Base-by-base conservation (phyloP, 2,797 vertebrate genomes). In the Syndactyla subalaris region DNA sequence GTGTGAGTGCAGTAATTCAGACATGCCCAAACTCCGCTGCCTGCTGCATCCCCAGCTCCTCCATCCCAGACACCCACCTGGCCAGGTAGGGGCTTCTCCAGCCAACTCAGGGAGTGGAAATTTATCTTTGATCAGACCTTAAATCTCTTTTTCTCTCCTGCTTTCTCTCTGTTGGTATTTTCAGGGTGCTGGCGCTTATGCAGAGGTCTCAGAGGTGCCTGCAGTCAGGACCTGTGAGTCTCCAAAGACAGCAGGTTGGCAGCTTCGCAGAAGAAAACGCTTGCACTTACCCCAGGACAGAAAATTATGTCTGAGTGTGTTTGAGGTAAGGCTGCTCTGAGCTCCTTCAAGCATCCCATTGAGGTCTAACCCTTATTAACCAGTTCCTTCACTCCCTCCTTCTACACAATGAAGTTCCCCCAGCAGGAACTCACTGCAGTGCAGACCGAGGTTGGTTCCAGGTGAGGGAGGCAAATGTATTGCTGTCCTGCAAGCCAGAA, bases 291-390 rank as follows among this genome's bases (percentile, higher is more conserved):
- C 17, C 24, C 30, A 32, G 82, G 49, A 80, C 72, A 65, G 85
- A 93, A 85, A 94, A 92, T 58, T 24, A 39, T 67, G 55, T 70
- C 77, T 71, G 74, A 72, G 49, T 29, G 26, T 70, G 76, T 84
- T 72, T 84, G 90, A 92, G 92, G 61, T 91, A 77, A 85, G 93
- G 12, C 77, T 76, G 83, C 86, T 76, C 85, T 51, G 24, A 93
- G 65, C 85, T 57, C 36, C 84, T 65, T 80, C 75, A 54, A 83
- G 72, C 9, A 0, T 82, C 80, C 61, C 14, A 1, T 15, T 51
- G 74, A 87, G 51, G 59, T 36, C 81, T 89, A 70, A 51, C 48
- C 63, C 45, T 26, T 70, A 63, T 78, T 86, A 76, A 88, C 48
- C 38, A 49, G 54, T 55, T 75, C 59, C 48, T 85, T 85, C 58